A percentile compares a stretch with the other conserved stretches of the same genome.
These are phyloP conservation scores for Malacoraja senta DNA, from an alignment of 2,797 vertebrate genomes.

Conservation along the genomic window DNA sequence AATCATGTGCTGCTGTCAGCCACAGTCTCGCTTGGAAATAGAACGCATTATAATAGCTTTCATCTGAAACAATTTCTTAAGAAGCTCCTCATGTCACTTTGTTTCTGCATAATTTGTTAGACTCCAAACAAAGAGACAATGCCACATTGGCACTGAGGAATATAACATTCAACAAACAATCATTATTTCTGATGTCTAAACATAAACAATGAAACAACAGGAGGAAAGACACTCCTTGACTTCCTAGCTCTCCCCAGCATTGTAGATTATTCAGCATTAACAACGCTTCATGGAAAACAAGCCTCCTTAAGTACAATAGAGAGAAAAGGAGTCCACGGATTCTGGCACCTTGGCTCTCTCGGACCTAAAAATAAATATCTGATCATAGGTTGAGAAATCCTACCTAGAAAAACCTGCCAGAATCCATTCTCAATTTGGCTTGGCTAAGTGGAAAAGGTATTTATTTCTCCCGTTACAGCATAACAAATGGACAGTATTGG, in stretches of 20 bases:
- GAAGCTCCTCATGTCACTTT: neutral
- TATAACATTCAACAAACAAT: constrained; percentile 18
- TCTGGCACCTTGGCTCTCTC: neutral
- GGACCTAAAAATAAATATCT: neutral
- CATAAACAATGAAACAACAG: neutral
- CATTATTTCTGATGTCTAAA: constrained; percentile 16
- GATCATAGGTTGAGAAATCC: neutral
- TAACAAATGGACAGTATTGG: neutral
- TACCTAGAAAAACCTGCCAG: neutral
- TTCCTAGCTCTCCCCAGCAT: neutral
- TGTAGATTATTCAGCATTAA: neutral
- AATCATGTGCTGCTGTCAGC: constrained; percentile 13
- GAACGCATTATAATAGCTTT: constrained; percentile 22
- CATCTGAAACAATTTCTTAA: neutral
- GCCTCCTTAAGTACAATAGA: neutral
- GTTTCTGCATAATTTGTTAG: constrained; percentile 12
- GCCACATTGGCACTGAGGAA: constrained; percentile 8
- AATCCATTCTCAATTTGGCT: neutral
- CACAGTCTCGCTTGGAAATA: neutral
- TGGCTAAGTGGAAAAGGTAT: neutral
- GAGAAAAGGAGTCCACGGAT: neutral
- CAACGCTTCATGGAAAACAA: neutral
- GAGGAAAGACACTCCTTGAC: neutral
- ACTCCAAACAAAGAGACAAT: neutral
- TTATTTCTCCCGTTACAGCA: neutral